Evolutionary conservation across 2,888 invertebrate genomes (phyloP), one percentile per base, ranked within the genome.

Genomic region (Elegia similella): DNA sequence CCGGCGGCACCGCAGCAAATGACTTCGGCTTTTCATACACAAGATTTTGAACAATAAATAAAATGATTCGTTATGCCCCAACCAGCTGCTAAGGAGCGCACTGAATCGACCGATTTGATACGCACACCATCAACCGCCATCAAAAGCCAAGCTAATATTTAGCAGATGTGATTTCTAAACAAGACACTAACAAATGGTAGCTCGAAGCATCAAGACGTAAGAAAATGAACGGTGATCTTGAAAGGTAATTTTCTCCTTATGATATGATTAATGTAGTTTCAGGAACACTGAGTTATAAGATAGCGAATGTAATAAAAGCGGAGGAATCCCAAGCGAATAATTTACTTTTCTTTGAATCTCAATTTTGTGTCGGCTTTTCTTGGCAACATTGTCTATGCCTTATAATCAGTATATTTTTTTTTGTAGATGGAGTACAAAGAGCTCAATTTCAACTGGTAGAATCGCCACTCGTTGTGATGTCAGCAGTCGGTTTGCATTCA

Each of bases 141-240:
- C 84, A 84, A 89, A 89, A 88, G 84, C 73, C 81, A 76, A 75
- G 76, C 84, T 87, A 86, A 86, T 88, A 88, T 86, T 88, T 80
- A 85, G 86, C 88, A 90, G 90, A 91, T 89, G 88, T 87, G 88
- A 88, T 87, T 83, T 85, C 84, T 84, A 84, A 89, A 90, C 88
- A 80, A 90, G 90, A 87, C 83, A 79, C 79, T 85, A 82, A 90
- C 84, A 89, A 88, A 89, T 90, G 86, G 80, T 74, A 75, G 75
- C 73, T 76, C 66, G 68, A 69, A 76, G 75, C 65, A 60, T 63
- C 62, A 62, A 73, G 70, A 77, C 72, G 69, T 61, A 75, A 72
- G 76, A 74, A 79, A 79, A 80, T 77, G 64, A 75, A 70, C 71
- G 67, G 67, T 70, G 68, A 77, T 76, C 71, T 75, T 68, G 67